Evolutionary conservation across 1,140 invertebrate genomes (phyloP).

Genomic region (Halesus radiatus): DNA sequence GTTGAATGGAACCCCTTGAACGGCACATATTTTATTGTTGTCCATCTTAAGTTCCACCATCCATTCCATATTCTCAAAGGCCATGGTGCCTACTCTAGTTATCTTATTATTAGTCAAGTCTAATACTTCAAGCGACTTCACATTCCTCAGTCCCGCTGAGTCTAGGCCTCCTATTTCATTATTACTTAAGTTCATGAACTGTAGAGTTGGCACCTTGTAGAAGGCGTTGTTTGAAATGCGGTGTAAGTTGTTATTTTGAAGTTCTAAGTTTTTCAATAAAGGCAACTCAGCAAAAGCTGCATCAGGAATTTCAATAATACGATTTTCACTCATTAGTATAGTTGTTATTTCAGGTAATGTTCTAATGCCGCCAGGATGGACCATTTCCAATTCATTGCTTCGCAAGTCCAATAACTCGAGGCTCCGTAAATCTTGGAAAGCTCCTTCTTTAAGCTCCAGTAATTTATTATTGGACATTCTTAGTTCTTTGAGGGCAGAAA

Average conservation of each 20-base stretch:
- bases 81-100: conserved; percentile 76
- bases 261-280: conserved; percentile 79
- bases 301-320: conserved; percentile 78
- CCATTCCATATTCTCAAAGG: conserved; percentile 82
- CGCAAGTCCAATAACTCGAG: conserved; percentile 83
- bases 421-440: conserved; percentile 79
- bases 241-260: conserved; percentile 85
- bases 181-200: conserved; percentile 86
- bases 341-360: conserved; percentile 83
- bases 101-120: conserved; percentile 85
- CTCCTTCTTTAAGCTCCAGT: conserved; percentile 78
- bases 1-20: conserved; percentile 82
- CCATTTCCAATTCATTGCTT: conserved; percentile 83
- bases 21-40: conserved; percentile 80
- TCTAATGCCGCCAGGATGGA: conserved; percentile 83
- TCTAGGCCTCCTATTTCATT: conserved; percentile 81
- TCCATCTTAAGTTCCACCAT: conserved; percentile 87
- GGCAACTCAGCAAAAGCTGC: conserved; percentile 84
- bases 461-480: conserved; percentile 82
- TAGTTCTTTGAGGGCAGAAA: conserved; percentile 77
- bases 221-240: conserved; percentile 84
- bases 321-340: conserved; percentile 83
- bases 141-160: conserved; percentile 78
- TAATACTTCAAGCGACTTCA: conserved; percentile 84
- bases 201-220: conserved; percentile 80